These are phyloP conservation scores for Phymanthus crucifer DNA, from an alignment of 92 coral and sea anemone species.

Conservation along the genomic window DNA sequence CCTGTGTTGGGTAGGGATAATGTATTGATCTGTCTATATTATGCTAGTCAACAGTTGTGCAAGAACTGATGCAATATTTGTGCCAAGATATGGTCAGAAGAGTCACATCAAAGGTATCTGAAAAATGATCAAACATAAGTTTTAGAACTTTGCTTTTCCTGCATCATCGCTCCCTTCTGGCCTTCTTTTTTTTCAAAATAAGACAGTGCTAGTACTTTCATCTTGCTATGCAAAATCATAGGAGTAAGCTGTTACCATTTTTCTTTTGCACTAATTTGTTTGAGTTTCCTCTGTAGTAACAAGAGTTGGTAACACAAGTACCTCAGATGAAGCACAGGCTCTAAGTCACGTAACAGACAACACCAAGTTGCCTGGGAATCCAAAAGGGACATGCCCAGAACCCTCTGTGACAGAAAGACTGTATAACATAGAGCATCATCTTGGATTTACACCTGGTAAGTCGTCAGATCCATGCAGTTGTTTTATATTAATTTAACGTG, in stretches of 20 bases:
- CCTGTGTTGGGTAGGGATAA: background rate
- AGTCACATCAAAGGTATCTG: constrained; percentile 97
- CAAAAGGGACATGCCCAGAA: constrained; percentile 32
- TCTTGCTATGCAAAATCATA: too few species aligned
- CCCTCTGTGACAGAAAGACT: constrained; percentile 81
- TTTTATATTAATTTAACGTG: too few species aligned
- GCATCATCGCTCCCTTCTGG: background rate
- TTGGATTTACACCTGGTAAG: constrained; percentile 70
- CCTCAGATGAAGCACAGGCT: constrained; percentile 77
- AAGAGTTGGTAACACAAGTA: constrained; percentile 55
- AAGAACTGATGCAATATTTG: constrained; percentile 89
- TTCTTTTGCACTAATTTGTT: background rate
- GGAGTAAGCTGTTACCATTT: too few species aligned
- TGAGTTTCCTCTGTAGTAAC: constrained; percentile 39
- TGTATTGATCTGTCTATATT: background rate
- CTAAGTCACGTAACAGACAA: constrained; percentile 56
- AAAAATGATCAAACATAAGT: too few species aligned
- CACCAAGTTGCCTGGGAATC: constrained; percentile 1
- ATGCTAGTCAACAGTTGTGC: constrained; percentile 76
- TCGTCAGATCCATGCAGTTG: background rate
- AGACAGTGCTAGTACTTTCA: background rate
- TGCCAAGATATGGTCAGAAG: constrained; percentile 89
- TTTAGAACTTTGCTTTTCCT: too few species aligned
- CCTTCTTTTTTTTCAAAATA: too few species aligned
- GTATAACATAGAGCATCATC: constrained; percentile 68